Percentiles rank a stretch among this genome's conserved stretches.
Evolutionary conservation across 2,113 vertebrate genomes (phyloP).

Genomic region (Labrus mixtus): DNA sequence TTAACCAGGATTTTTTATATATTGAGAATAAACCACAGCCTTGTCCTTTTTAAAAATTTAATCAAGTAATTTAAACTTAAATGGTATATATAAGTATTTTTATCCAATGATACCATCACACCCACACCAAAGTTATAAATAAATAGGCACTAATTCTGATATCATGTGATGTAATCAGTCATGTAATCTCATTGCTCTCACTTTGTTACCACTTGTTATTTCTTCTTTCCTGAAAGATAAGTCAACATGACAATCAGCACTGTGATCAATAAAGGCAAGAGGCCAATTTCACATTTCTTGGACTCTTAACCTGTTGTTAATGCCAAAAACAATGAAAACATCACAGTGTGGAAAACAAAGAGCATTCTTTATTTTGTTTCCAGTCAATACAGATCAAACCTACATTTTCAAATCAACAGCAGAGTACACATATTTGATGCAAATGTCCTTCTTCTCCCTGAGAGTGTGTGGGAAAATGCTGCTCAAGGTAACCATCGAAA

Average conservation of each 20-base stretch:
- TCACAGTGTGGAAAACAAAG: background rate
- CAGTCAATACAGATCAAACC: background rate
- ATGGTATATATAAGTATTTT: background rate
- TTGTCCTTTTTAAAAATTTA: too few relatives aligned
- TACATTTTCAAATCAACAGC: background rate
- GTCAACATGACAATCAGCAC: background rate
- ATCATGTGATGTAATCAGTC: background rate
- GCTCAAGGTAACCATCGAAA: background rate
- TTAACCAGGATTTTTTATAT: background rate
- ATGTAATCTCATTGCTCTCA: conserved; percentile 8
- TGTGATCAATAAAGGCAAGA: conserved; percentile 14
- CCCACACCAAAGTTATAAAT: background rate
- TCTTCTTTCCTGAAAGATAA: background rate
- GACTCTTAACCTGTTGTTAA: conserved; percentile 3
- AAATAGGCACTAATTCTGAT: background rate
- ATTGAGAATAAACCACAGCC: background rate
- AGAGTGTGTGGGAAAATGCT: background rate
- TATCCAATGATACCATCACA: background rate
- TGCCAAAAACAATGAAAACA: conserved; percentile 3
- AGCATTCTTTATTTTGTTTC: conserved; percentile 51
- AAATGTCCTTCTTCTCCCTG: background rate
- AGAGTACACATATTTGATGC: background rate
- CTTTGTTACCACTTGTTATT: background rate
- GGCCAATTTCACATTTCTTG: background rate
- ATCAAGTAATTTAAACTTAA: background rate